A percentile compares a stretch with the other conserved stretches of the same genome.
These are phyloP conservation scores for Pangasius djambal DNA, from an alignment of 2,797 vertebrate species.

Conservation along the genomic window DNA sequence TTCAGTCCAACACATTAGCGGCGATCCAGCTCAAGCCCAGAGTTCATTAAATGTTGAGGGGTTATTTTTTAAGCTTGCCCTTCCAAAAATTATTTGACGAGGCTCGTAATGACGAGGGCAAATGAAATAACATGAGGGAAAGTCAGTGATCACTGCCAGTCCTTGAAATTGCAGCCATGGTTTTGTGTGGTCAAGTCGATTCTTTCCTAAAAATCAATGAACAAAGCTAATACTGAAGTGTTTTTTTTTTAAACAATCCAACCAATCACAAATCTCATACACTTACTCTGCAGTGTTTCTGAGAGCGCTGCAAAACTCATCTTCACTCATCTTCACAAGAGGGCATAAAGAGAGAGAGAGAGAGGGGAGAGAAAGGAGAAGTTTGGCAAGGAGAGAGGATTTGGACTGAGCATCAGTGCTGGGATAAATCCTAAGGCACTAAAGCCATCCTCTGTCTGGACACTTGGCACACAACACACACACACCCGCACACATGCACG, in stretches of 20 bases:
- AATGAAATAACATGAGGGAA: neutral
- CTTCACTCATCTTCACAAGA: conserved; percentile 47
- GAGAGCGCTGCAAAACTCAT: conserved; percentile 21
- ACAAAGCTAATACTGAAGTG: neutral
- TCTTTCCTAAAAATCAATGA: neutral
- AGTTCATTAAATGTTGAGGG: conserved; percentile 41
- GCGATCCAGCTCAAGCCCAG: conserved; percentile 31
- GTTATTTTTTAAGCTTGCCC: conserved; percentile 30
- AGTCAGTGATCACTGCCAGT: neutral
- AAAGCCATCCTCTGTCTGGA: conserved; percentile 57
- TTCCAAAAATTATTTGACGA: conserved; percentile 30
- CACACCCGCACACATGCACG: conserved; percentile 43
- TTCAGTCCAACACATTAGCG: conserved; percentile 47
- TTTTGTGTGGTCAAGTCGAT: no score
- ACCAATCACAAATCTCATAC: neutral
- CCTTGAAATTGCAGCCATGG: neutral
- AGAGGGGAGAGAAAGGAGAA: neutral
- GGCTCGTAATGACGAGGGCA: neutral
- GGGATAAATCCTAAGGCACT: conserved; percentile 52
- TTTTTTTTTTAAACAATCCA: neutral
- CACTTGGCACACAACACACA: conserved; percentile 51
- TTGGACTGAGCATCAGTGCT: conserved; percentile 52
- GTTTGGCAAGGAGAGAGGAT: conserved; percentile 44
- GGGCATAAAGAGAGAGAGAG: conserved; percentile 30
- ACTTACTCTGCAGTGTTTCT: conserved; percentile 18